Evolutionary conservation across 2,797 vertebrate genomes (phyloP), one percentile per base, ranked within the genome.

Genomic region (Chanos chanos): DNA sequence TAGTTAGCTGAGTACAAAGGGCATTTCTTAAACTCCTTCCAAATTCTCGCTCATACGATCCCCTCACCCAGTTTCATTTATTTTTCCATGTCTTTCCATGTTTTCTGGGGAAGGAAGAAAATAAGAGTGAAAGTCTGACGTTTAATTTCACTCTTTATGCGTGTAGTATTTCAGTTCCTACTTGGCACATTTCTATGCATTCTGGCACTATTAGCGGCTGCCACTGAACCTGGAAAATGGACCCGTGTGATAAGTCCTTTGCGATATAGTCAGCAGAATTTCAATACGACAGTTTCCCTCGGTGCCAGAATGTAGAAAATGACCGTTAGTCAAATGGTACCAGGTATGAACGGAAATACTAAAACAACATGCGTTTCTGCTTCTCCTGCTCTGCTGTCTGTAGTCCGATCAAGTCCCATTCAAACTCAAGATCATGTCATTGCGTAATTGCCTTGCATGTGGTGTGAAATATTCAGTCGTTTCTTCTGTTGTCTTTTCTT

Each of bases 301-400:
- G 10, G 1, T 31, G 1, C 36, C 36, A 13, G 13, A 13, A 15
- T 5, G 34, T 15, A 15, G 4, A 39, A 39, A 3, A 4, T 15
- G 36, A 39, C 3, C 4, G 36, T 15, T 18, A n/a, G 5, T 36
- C 5, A 13, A 18, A 19, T n/a, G n/a, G n/a, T n/a, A n/a, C n/a
- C n/a, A 47, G 81, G 79, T 69, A 77, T 81, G 82, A 84, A 83
- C 72, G 69, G 81, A 81, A 76, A 64, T 81, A 77, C 84, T 79
- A 55, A 22, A 31, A 60, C 52, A 27, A 9, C 63, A 53, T 68
- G 66, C 62, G 48, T 27, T 64, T 15, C 44, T 72, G 62, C 73
- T 66, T 63, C 58, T 71, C 78, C 33, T 64, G 13, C 19, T 33
- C 28, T 7, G 24, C 5, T 44, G 60, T 51, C 68, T 52, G 59